Evolutionary conservation across 1,140 invertebrate species (phyloP).

Genomic region (Apocrypta bakeri): DNA sequence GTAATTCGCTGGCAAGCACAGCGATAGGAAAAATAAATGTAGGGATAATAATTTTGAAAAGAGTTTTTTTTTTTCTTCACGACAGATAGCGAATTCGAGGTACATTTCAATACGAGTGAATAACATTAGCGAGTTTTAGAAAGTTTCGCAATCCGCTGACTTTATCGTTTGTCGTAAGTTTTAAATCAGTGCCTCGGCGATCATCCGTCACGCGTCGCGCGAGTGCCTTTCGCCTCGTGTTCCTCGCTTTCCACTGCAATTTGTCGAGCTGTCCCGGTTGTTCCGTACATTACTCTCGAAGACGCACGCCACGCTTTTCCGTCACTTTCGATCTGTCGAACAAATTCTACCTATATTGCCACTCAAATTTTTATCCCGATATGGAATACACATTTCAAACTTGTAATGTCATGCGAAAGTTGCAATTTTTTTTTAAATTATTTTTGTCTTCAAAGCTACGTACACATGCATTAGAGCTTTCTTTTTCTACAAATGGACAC

Average conservation of each 20-base stretch:
- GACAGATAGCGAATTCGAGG: too few species aligned
- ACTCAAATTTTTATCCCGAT: too few species aligned
- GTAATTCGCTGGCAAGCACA: too few species aligned
- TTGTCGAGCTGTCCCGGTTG: constrained; percentile 21
- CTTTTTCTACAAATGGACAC: too few species aligned
- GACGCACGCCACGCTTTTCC: neutral
- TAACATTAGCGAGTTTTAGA: neutral
- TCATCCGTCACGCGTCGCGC: neutral
- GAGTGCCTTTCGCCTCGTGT: neutral
- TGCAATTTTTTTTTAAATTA: too few species aligned
- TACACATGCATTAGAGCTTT: too few species aligned
- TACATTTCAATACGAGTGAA: too few species aligned
- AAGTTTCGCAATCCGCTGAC: neutral
- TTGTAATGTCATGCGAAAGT: too few species aligned
- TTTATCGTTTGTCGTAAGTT: neutral
- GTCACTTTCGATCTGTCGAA: neutral
- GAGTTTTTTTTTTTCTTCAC: neutral
- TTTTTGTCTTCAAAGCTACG: too few species aligned
- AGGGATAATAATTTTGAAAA: neutral
- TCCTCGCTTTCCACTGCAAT: neutral
- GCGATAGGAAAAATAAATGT: too few species aligned
- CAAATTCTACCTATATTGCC: neutral
- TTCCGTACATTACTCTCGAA: neutral
- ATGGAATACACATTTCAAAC: too few species aligned
- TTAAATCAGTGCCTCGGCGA: neutral